Conservation (phyloP, 2,797 vertebrate genomes). For the Pseudochaenichthys georgianus region DNA sequence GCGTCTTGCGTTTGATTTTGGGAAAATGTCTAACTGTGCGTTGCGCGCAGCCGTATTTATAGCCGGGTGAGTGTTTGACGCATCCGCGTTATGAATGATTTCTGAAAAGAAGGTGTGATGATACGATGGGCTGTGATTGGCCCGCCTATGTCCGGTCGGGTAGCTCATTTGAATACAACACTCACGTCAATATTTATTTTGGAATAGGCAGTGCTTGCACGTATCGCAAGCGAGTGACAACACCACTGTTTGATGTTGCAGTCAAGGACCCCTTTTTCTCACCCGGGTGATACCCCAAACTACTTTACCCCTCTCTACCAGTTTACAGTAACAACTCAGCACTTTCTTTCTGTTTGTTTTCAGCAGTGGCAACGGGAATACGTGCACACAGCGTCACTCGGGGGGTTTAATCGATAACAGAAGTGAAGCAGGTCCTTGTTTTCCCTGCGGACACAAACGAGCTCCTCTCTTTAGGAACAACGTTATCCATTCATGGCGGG, state of each 20-base stretch:
- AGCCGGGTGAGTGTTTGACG: slow-evolving; percentile 85
- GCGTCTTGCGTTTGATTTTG: slow-evolving; percentile 76
- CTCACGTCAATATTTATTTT: slow-evolving; percentile 83
- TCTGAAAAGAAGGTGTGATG: slow-evolving; percentile 87
- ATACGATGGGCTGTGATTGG: slow-evolving; percentile 82
- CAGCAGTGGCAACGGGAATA: slow-evolving; percentile 6
- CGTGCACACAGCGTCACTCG: slow-evolving; percentile 7
- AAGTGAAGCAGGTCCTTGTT: slow-evolving; percentile 18
- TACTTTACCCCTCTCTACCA: slow-evolving; percentile 14
- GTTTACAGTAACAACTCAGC: neutral
- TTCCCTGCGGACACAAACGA: slow-evolving; percentile 22
- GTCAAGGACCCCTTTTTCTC: slow-evolving; percentile 53
- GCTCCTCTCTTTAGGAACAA: slow-evolving; percentile 40
- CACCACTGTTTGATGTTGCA: slow-evolving; percentile 76
- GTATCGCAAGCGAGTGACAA: slow-evolving; percentile 70
- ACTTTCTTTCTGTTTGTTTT: slow-evolving; percentile 1
- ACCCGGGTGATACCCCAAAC: slow-evolving; percentile 45
- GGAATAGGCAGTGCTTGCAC: slow-evolving; percentile 72
- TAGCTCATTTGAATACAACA: slow-evolving; percentile 82
- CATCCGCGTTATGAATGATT: slow-evolving; percentile 87
- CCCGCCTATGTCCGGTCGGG: slow-evolving; percentile 65
- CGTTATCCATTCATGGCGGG: slow-evolving; percentile 47
- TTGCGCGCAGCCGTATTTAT: slow-evolving; percentile 85
- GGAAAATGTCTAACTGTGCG: slow-evolving; percentile 77
- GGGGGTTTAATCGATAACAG: slow-evolving; percentile 6